Evolutionary conservation across 2,888 invertebrate genomes (phyloP), one percentile per base, ranked within the genome.

Genomic region (Theretra japonica): DNA sequence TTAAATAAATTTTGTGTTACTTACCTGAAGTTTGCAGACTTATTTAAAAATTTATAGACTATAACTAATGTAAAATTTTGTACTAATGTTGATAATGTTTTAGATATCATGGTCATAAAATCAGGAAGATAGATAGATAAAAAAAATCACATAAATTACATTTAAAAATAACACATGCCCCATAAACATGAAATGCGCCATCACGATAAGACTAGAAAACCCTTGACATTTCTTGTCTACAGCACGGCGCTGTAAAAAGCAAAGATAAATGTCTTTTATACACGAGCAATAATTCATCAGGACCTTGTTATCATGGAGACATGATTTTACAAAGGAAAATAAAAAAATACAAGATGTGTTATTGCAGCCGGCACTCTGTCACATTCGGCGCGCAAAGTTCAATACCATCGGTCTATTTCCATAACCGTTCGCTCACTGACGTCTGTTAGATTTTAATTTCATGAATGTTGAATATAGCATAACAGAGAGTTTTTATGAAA

Each of bases 371-470:
- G 11, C 4, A 21, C 41, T 48, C 48, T 17, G 48, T 48, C 23
- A 65, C 65, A 65, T 65, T 65, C 17, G 65, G 65, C 65, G 62
- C 33, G 23, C 65, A 23, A 65, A 84, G 83, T 86, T 84, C 83
- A 87, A 83, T 82, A 81, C 75, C 77, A 81, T 79, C 74, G 75
- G 72, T 73, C 73, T 70, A 85, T 89, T 87, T 83, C 75, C 84
- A 86, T 85, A 87, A 85, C 85, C 82, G 87, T 83, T 86, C 72
- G 73, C 74, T 80, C 72, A 77, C 78, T 88, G 87, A 88, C 88
- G 87, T 86, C 82, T 79, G 78, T 73, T 72, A 76, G 75, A 88
- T 88, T 86, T 88, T 81, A 88, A 87, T 87, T 80, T 78, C 80
- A 83, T 85, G 82, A 85, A 78, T 76, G 76, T 79, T 77, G 80